These are phyloP conservation scores for Caenorhabditis uteleia DNA, from an alignment of 2,888 invertebrate species.

Conservation along the genomic window DNA sequence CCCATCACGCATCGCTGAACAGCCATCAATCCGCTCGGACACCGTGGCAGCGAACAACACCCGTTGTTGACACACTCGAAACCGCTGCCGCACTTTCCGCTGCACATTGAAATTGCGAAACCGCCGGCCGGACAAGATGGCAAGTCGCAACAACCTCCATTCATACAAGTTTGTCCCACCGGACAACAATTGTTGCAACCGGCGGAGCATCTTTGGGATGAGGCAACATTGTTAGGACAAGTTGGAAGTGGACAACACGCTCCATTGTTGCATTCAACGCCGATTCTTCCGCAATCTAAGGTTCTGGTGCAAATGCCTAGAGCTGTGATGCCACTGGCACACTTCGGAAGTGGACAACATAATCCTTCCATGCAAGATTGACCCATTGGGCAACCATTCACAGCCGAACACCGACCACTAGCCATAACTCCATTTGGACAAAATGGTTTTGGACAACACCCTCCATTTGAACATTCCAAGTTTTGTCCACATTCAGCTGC, in stretches of 20 bases:
- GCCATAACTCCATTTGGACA: constrained; percentile 64
- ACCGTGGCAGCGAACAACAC: constrained; percentile 64
- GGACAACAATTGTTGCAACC: constrained; percentile 51
- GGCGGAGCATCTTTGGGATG: constrained; percentile 41
- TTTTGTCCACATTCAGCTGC: constrained; percentile 57
- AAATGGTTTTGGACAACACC: constrained; percentile 66
- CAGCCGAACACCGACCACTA: constrained; percentile 37
- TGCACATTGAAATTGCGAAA: constrained; percentile 43
- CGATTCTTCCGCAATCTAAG: constrained; percentile 56
- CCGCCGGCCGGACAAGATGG: constrained; percentile 54
- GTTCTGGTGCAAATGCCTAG: constrained; percentile 53
- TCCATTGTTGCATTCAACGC: constrained; percentile 59
- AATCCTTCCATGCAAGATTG: constrained; percentile 58
- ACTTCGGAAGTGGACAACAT: constrained; percentile 63
- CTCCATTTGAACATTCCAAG: constrained; percentile 66
- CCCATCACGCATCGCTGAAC: constrained; percentile 58
- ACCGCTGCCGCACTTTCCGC: constrained; percentile 49
- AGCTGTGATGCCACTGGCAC: constrained; percentile 55
- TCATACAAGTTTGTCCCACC: constrained; percentile 42
- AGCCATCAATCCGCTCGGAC: constrained; percentile 59
- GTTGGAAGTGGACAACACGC: constrained; percentile 61
- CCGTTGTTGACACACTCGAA: constrained; percentile 57
- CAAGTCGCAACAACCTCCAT: constrained; percentile 61
- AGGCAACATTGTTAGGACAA: constrained; percentile 48
- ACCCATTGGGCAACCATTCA: constrained; percentile 42